Base-by-base conservation (phyloP, 2,797 vertebrate species). In the Epinephelus awoara region DNA sequence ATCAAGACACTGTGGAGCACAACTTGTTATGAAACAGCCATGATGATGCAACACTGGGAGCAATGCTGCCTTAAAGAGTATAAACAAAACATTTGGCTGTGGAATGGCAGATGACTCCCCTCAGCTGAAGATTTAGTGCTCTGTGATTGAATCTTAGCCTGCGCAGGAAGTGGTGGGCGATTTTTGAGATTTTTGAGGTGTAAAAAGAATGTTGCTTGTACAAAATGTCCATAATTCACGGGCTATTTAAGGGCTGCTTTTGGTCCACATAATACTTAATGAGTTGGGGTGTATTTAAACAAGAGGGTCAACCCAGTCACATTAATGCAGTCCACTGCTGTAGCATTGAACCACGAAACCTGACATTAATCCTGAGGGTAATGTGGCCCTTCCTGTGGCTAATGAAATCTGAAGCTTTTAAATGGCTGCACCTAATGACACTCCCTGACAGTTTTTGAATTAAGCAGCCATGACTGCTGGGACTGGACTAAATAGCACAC, bases 331-430 rank as follows among this genome's bases (percentile, higher is more conserved):
- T 84, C 91, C 90, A 89, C 75, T 80, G 91, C 82, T 86, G 82
- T 66, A 80, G 84, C 85, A 74, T 17, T 92, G 89, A 89, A 89
- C 91, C 80, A 52, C 90, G 59, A 85, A 93, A 89, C 82, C 87
- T 95, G 95, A 96, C 94, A 95, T 95, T 95, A 96, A 96, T 96
- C 94, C 93, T 94, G 89, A 88, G 94, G 94, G 91, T 94, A 95
- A 95, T 93, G 93, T 91, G 93, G 94, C 80, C 90, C 88, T 96
- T 95, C 94, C 94, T 95, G 94, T 93, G 88, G 88, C 93, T 95
- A 95, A 95, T 95, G 93, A 95, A 95, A 96, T 94, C 93, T 92
- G 93, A 95, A 95, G 93, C 93, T 94, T 94, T 93, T 92, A 94
- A 95, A 95, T 92, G 91, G 90, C 80, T 84, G 87, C 87, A 93